Base-by-base conservation (phyloP, 2,113 vertebrate genomes). In the Phrynocephalus versicolor region DNA sequence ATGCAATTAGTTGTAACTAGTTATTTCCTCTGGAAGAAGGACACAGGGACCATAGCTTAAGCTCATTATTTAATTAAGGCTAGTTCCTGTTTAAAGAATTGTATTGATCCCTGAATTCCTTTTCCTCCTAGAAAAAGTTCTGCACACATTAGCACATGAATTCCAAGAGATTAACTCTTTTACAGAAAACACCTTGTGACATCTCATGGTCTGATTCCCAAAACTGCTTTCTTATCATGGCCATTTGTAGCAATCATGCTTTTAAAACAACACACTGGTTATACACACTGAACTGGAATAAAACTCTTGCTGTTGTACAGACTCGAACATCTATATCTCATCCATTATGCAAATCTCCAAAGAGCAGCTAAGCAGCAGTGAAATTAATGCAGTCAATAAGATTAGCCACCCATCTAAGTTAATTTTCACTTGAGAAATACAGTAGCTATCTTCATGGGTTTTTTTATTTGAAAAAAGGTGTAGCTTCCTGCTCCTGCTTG, bases 261-360 rank as follows among this genome's bases (percentile, higher is more conserved):
- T 91, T 93, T 94, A 91, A 89, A 86, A 89, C 89, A 90, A 92
- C 85, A 87, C 65, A 85, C 89, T 92, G 91, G 87, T 89, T 91
- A 88, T 84, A 89, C 88, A 92, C 84, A 67, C 92, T 64, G 35
- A 0, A 58, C 89, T 87, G 92, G 94, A 94, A 93, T 92, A 92
- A n/a, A 92, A 92, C 89, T 88, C 86, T 75, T 37, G 78, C 88
- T 85, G 91, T 89, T 85, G 77, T 57, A 87, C 84, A 0, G 89
- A 84, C 91, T 88, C 77, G 60, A 93, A 89, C 91, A 89, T 86
- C 88, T 45, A 78, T 89, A 91, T 71, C 87, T 94, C 94, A 94
- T 95, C 87, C 90, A 95, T 92, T 93, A 95, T 93, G 94, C 85
- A 94, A 92, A 93, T 92, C 94, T 94, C 93, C 83, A 85, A 90